Conservation (phyloP, 2,797 vertebrate genomes). For the Acanthurus leucopareius region DNA sequence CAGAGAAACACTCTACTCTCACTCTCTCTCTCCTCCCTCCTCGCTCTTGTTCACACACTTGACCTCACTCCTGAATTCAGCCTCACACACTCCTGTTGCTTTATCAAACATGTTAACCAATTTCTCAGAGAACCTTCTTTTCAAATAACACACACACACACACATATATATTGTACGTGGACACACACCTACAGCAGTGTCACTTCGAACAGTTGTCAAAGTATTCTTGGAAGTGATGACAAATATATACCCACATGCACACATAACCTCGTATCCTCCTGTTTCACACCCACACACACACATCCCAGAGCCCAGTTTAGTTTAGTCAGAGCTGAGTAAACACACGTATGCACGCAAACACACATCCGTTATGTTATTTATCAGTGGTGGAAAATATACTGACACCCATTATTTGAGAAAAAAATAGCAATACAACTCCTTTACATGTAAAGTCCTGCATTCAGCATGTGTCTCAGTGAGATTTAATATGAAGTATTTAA, state of each 20-base stretch:
- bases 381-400: neutral
- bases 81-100: conserved; percentile 24
- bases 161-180: neutral
- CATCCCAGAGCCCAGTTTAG: conserved; percentile 39
- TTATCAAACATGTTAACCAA: neutral
- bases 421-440: neutral
- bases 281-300: conserved; percentile 59
- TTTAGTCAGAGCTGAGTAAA: conserved; percentile 60
- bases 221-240: conserved; percentile 80
- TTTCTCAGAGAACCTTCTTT: neutral
- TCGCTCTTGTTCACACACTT: conserved; percentile 68
- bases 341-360: conserved; percentile 9
- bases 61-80: conserved; percentile 64
- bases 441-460: neutral
- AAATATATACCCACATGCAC: conserved; percentile 48
- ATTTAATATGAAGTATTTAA: neutral
- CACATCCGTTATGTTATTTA: neutral
- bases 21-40: conserved; percentile 54
- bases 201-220: conserved; percentile 75
- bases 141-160: no score
- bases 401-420: neutral
- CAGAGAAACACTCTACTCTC: conserved; percentile 47
- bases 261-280: conserved; percentile 45
- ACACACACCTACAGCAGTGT: conserved; percentile 51
- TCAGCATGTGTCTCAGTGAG: neutral